Evolutionary conservation across 2,113 vertebrate species (phyloP).

Genomic region (Petrocephalus zakoni): DNA sequence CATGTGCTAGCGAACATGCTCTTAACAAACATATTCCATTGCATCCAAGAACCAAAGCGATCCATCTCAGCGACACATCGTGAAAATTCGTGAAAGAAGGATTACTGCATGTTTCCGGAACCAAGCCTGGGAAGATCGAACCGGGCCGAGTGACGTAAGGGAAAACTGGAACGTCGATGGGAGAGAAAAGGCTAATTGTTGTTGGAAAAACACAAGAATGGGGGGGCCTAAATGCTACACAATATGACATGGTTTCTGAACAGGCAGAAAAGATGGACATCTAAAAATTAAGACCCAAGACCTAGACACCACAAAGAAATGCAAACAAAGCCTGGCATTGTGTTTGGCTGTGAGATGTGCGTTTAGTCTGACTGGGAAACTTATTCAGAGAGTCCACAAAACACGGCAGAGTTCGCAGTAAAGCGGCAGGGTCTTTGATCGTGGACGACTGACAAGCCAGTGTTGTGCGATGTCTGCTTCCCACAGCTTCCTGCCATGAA

Average conservation of each 20-base stretch:
- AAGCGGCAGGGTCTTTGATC: not conserved
- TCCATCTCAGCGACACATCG: not conserved
- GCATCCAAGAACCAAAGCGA: not conserved
- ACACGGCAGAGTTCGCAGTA: not conserved
- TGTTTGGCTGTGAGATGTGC: not conserved
- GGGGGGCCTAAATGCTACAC: not conserved
- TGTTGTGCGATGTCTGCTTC: not conserved
- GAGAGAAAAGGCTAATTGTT: not conserved
- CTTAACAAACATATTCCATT: not conserved
- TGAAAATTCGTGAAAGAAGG: not conserved
- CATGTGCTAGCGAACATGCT: not conserved
- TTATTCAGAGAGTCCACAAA: not conserved
- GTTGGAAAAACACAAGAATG: not conserved
- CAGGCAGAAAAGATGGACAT: not conserved
- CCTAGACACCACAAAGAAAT: not conserved
- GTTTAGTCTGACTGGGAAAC: not conserved
- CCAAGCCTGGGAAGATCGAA: not conserved
- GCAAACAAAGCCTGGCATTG: not conserved
- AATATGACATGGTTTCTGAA: not conserved
- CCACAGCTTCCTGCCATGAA: not conserved
- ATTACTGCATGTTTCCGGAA: not conserved
- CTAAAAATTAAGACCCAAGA: not conserved
- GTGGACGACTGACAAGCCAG: not conserved
- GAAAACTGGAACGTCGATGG: not conserved
- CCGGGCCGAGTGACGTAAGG: not conserved